Evolutionary conservation across 2,888 invertebrate species (phyloP).

Genomic region (Capitulum mitella): DNA sequence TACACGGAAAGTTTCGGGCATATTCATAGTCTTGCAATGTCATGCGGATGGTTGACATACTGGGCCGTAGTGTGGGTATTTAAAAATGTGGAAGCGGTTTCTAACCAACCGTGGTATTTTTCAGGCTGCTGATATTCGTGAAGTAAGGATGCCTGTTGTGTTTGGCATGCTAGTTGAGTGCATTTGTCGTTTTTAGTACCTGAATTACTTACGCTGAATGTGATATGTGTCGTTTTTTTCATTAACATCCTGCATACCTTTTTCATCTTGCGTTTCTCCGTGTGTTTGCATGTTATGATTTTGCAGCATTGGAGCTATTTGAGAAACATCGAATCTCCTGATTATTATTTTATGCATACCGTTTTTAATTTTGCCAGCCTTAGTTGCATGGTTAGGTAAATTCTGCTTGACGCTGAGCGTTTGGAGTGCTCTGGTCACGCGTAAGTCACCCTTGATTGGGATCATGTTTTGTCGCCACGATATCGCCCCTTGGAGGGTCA

Average conservation of each 20-base stretch:
- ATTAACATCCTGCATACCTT: background rate
- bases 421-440: no score
- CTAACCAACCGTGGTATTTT: background rate
- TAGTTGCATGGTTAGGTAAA: slow-evolving; percentile 8
- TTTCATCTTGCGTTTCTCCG: background rate
- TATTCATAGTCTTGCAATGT: no score
- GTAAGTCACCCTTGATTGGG: no score
- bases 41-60: no score
- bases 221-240: background rate
- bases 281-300: background rate
- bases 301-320: background rate
- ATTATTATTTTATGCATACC: background rate
- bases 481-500: no score
- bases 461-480: no score
- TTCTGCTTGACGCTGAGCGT: no score
- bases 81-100: no score
- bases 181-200: background rate
- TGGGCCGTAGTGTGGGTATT: no score
- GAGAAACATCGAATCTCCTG: no score
- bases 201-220: background rate
- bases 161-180: background rate
- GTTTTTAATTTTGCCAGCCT: background rate
- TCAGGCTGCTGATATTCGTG: background rate
- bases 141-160: slow-evolving; percentile 11
- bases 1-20: no score